These are phyloP conservation scores for Corythucha ciliata DNA, from an alignment of 2,888 invertebrate species.

Conservation along the genomic window DNA sequence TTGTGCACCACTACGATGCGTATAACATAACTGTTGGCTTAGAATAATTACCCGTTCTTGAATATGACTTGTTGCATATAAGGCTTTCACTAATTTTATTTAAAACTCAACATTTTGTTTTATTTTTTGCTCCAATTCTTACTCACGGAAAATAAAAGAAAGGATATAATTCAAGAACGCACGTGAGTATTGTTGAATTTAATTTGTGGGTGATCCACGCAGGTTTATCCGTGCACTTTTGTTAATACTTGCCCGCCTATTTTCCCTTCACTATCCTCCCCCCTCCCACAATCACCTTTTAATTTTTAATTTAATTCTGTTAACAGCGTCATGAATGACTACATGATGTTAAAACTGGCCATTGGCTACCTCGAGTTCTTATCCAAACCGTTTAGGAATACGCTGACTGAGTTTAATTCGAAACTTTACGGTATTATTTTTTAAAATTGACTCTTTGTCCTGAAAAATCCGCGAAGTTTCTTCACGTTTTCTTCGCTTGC, in stretches of 20 bases:
- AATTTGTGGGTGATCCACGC: no score
- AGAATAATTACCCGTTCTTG: no score
- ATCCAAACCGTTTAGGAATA: conserved; percentile 39
- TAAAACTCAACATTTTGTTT: no score
- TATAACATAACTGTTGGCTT: no score
- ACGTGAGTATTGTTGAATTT: no score
- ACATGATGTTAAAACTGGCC: conserved; percentile 49
- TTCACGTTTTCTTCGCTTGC: conserved; percentile 10
- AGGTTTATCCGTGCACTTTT: not conserved
- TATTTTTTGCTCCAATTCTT: no score
- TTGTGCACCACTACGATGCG: no score
- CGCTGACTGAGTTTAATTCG: conserved; percentile 32
- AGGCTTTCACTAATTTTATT: no score
- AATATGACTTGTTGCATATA: no score
- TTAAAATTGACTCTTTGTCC: not conserved
- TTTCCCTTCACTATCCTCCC: not conserved
- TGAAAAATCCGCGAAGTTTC: not conserved
- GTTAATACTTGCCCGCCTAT: not conserved
- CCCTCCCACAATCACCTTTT: conserved; percentile 2
- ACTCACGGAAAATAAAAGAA: no score
- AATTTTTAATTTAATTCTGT: not conserved
- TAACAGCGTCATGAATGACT: conserved; percentile 49
- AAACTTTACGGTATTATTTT: conserved; percentile 34
- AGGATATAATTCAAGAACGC: no score
- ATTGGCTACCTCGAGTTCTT: conserved; percentile 48